Percentiles rank a stretch among this genome's conserved stretches.
Evolutionary conservation across 64 coral and sea anemone species (phyloP).

Genomic region (Montipora efflorescens): DNA sequence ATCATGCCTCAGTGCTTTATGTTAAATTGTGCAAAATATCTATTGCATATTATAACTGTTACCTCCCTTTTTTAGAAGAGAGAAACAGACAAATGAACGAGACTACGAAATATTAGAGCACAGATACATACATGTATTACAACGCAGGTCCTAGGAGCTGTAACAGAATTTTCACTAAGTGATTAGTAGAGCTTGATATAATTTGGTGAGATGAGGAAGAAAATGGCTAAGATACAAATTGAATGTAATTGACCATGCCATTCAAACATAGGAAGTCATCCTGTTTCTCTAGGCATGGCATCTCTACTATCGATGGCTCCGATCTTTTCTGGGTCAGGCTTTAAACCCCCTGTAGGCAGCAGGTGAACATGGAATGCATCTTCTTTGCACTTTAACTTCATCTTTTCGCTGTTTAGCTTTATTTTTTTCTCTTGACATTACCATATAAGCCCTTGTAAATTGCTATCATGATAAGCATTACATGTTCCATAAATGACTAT

Average conservation of each 20-base stretch:
- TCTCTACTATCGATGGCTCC: neutral
- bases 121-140: too few species aligned
- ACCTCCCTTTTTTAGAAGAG: too few species aligned
- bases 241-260: constrained; percentile 3
- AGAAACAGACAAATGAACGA: too few species aligned
- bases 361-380: constrained; percentile 16
- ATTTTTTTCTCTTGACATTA: constrained; percentile 17
- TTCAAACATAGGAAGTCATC: neutral
- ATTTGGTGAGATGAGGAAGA: neutral
- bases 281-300: neutral
- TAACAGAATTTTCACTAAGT: too few species aligned
- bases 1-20: too few species aligned
- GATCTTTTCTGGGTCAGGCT: constrained; percentile 1
- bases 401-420: neutral
- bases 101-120: too few species aligned
- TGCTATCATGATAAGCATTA: neutral
- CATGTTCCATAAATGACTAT: too few species aligned
- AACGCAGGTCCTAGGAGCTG: too few species aligned
- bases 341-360: neutral
- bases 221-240: constrained; percentile 34
- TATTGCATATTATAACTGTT: too few species aligned
- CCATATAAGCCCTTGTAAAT: neutral
- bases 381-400: neutral
- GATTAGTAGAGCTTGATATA: too few species aligned
- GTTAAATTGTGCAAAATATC: too few species aligned